Conservation (phyloP, 2,113 vertebrate species). For the Suricata suricatta region DNA sequence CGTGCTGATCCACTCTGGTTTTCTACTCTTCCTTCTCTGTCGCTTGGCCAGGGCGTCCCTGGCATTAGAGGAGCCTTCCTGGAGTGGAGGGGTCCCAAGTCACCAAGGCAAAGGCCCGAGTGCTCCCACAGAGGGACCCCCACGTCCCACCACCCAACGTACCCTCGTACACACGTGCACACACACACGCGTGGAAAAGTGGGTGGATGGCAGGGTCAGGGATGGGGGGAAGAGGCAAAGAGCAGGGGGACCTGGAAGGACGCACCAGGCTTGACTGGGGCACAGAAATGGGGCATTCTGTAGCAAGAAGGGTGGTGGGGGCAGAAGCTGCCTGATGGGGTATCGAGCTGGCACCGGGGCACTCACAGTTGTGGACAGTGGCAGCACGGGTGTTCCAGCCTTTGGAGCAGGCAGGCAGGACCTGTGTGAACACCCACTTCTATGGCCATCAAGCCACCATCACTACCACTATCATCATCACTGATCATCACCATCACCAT, state of each 20-base stretch:
- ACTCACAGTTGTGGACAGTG: background rate
- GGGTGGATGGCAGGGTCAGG: no score
- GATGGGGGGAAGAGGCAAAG: background rate
- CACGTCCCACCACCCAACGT: background rate
- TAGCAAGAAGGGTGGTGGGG: background rate
- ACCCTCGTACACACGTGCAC: background rate
- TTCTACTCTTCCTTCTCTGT: no score
- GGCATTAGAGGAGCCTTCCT: background rate
- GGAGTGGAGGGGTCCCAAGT: background rate
- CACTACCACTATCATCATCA: fast-evolving
- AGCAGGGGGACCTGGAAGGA: background rate
- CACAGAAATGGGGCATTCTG: background rate
- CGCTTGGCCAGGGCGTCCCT: fast-evolving
- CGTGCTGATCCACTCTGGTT: fast-evolving
- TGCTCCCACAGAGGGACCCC: background rate
- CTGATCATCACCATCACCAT: background rate
- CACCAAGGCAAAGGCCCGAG: background rate
- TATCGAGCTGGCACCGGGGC: background rate
- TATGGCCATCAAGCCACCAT: fast-evolving
- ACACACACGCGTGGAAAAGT: fast-evolving
- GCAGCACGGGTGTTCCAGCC: no score
- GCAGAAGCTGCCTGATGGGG: background rate
- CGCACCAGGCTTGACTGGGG: fast-evolving
- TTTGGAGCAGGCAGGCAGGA: background rate
- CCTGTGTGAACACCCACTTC: background rate